These are phyloP conservation scores for Bergia sp. DNA, from an alignment of 92 coral and sea anemone species.

Conservation along the genomic window DNA sequence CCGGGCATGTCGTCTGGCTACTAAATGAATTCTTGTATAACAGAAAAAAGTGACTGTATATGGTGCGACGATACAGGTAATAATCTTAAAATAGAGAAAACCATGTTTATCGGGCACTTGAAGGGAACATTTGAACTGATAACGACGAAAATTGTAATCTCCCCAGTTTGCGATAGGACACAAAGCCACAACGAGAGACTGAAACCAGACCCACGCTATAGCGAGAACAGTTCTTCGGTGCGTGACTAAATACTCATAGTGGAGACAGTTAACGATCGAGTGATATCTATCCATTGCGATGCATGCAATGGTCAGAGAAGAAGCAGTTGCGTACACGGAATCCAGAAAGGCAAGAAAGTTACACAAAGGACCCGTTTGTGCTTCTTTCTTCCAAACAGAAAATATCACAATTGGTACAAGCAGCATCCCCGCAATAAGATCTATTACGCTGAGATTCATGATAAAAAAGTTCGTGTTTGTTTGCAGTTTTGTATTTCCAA, in stretches of 20 bases:
- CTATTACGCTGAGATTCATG: constrained; percentile 84
- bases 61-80: constrained; percentile 71
- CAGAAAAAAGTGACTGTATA: constrained; percentile 78
- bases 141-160: constrained; percentile 57
- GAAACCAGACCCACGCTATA: constrained; percentile 81
- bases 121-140: constrained; percentile 77
- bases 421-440: constrained; percentile 74
- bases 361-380: constrained; percentile 55
- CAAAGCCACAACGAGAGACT: constrained; percentile 66
- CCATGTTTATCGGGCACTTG: constrained; percentile 69
- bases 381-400: constrained; percentile 52
- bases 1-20: constrained; percentile 92
- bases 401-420: constrained; percentile 76
- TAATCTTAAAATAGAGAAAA: constrained; percentile 66
- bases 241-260: constrained; percentile 87
- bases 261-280: constrained; percentile 90
- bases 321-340: constrained; percentile 77
- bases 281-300: constrained; percentile 94
- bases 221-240: constrained; percentile 76
- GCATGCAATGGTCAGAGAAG: constrained; percentile 85
- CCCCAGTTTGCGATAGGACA: constrained; percentile 93
- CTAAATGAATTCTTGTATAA: constrained; percentile 90
- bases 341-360: constrained; percentile 79
- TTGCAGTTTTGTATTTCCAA: constrained; percentile 87
- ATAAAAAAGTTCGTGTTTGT: constrained; percentile 88